Percentiles rank a stretch among this genome's conserved stretches.
phyloP scores from a whole-genome alignment of 2,113 vertebrate genomes.

The Rhegmatorhina hoffmannsi region DNA sequence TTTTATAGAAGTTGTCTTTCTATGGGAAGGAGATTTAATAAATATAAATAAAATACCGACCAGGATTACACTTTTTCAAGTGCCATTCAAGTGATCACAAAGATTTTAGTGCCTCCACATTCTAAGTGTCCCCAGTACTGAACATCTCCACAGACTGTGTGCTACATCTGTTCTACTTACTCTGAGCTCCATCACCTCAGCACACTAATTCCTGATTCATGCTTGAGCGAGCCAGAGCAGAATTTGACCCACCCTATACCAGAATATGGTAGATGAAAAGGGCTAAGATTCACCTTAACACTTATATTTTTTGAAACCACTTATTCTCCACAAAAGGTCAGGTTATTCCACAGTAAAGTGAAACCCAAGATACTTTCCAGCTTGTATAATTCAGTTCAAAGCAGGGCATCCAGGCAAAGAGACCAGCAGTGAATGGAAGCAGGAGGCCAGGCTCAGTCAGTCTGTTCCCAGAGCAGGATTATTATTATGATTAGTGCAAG shows the following conservation, averaged over 20 bases:
- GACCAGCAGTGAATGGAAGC: not conserved
- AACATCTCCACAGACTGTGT: not conserved
- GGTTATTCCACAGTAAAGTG: not conserved
- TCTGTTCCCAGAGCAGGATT: slow-evolving; percentile 32
- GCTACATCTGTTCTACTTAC: not conserved
- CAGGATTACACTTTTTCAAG: not conserved
- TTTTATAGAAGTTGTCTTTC: not conserved
- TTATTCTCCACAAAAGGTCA: not conserved
- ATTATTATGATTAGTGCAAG: slow-evolving; percentile 28
- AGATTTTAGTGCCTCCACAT: not conserved
- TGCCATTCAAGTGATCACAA: not conserved
- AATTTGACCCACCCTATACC: not conserved
- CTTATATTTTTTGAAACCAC: not conserved
- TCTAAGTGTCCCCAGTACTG: not conserved
- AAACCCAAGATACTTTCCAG: not conserved
- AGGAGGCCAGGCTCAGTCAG: not conserved
- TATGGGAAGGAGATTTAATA: not conserved
- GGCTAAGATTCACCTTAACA: not conserved
- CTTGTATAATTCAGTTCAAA: not conserved
- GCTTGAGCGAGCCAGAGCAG: not conserved
- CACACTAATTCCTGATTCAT: not conserved
- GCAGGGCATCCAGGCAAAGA: not conserved
- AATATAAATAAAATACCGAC: not conserved
- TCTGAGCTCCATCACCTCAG: not conserved
- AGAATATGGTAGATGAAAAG: not conserved